Evolutionary conservation across 2,888 invertebrate species (phyloP).

Genomic region (Ornithoptera priamus): DNA sequence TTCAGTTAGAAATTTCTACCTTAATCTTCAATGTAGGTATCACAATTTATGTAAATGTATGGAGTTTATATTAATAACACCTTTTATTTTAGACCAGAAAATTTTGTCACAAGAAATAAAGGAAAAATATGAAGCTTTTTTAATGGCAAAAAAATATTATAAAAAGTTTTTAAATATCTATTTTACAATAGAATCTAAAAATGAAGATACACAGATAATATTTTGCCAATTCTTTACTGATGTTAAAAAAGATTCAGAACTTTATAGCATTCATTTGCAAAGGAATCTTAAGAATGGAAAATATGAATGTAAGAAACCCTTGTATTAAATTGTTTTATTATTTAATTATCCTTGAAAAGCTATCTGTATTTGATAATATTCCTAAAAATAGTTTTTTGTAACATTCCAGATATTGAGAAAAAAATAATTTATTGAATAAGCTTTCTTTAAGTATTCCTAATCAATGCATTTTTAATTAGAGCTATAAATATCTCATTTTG

Average conservation of each 20-base stretch:
- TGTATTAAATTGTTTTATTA: too few species aligned
- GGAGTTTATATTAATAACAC: neutral
- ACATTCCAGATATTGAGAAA: too few species aligned
- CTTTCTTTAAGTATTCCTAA: too few species aligned
- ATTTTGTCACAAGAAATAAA: slow-evolving; percentile 66
- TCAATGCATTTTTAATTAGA: too few species aligned
- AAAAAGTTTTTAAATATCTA: slow-evolving; percentile 70
- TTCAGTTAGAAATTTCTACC: too few species aligned
- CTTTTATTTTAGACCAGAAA: slow-evolving; percentile 60
- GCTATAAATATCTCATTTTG: too few species aligned
- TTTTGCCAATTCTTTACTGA: slow-evolving; percentile 71
- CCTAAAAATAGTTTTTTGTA: too few species aligned
- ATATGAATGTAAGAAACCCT: slow-evolving; percentile 58
- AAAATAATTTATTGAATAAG: too few species aligned
- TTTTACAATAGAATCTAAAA: slow-evolving; percentile 59
- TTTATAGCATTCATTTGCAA: slow-evolving; percentile 55
- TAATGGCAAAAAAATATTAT: slow-evolving; percentile 71
- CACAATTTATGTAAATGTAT: too few species aligned
- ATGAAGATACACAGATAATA: slow-evolving; percentile 50
- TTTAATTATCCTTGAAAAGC: too few species aligned
- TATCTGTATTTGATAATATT: too few species aligned
- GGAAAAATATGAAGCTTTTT: slow-evolving; percentile 71
- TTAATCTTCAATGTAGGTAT: too few species aligned
- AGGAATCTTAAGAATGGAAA: slow-evolving; percentile 49
- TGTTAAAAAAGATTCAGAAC: slow-evolving; percentile 62